A percentile compares a stretch with the other conserved stretches of the same genome.
phyloP scores from a whole-genome alignment of 1,140 invertebrate species.

The Leptinotarsa texana region DNA sequence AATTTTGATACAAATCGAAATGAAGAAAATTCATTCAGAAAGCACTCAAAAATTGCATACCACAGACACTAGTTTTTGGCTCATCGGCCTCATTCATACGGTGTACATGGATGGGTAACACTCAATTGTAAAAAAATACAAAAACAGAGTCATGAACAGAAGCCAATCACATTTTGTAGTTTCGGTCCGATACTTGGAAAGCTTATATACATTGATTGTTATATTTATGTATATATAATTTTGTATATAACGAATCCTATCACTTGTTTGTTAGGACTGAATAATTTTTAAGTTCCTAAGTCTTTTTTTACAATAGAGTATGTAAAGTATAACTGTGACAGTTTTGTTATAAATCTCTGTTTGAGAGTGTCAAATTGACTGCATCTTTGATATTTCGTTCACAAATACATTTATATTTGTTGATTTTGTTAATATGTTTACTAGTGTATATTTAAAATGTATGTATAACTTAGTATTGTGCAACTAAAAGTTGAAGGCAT shows the following conservation, averaged over 20 bases:
- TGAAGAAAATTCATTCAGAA: too few relatives aligned
- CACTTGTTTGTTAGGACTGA: background rate
- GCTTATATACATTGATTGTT: background rate
- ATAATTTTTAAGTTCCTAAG: conserved; percentile 16
- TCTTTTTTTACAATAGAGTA: background rate
- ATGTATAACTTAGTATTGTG: conserved; percentile 19
- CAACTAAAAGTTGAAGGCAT: conserved; percentile 17
- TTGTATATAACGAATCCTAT: background rate
- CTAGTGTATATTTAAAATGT: conserved; percentile 15
- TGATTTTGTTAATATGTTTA: conserved; percentile 30
- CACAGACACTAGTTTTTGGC: too few relatives aligned
- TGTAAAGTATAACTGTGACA: conserved; percentile 17
- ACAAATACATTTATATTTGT: conserved; percentile 26
- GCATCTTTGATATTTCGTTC: conserved; percentile 13
- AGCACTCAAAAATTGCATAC: too few relatives aligned
- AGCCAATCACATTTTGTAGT: too few relatives aligned
- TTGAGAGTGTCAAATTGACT: conserved; percentile 28
- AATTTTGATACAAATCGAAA: too few relatives aligned
- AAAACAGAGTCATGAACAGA: too few relatives aligned
- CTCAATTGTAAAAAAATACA: too few relatives aligned
- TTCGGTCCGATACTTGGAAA: background rate
- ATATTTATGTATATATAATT: conserved; percentile 11
- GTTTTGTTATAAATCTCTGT: conserved; percentile 16
- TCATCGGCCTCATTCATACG: too few relatives aligned
- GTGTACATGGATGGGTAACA: too few relatives aligned